These are phyloP conservation scores for Agrotis ipsilon DNA, from an alignment of 2,888 invertebrate species.

Conservation along the genomic window DNA sequence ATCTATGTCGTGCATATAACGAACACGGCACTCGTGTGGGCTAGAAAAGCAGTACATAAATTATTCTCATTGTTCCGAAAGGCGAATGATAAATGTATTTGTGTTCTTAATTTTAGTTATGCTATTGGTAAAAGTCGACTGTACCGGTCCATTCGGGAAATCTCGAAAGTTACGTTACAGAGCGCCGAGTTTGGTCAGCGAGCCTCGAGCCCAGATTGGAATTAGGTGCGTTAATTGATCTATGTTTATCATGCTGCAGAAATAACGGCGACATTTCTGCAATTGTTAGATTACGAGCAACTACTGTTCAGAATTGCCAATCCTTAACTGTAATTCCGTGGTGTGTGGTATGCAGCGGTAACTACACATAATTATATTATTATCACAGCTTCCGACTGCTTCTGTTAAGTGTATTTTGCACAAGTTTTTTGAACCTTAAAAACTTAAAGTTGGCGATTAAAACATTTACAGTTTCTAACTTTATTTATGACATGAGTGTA, in stretches of 20 bases:
- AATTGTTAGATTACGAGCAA: conserved; percentile 56
- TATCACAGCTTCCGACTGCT: conserved; percentile 20
- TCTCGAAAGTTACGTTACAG: conserved; percentile 69
- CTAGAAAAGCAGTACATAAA: conserved; percentile 82
- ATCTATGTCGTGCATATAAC: conserved; percentile 82
- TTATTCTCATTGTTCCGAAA: conserved; percentile 83
- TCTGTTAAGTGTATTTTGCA: conserved; percentile 6
- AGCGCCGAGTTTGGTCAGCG: conserved; percentile 68
- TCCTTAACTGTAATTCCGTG: conserved; percentile 39
- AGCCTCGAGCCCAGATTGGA: conserved; percentile 61
- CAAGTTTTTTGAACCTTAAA: neutral
- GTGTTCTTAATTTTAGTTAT: conserved; percentile 76
- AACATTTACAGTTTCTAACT: neutral
- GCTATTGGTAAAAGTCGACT: conserved; percentile 75
- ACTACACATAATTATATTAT: conserved; percentile 17
- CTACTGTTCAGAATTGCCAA: conserved; percentile 52
- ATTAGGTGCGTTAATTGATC: conserved; percentile 73
- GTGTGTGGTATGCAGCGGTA: conserved; percentile 42
- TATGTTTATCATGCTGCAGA: conserved; percentile 59
- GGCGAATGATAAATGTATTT: conserved; percentile 83
- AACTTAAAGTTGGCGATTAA: neutral
- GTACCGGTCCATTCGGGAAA: conserved; percentile 69
- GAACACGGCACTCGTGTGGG: conserved; percentile 81
- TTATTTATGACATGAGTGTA: neutral
- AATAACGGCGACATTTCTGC: conserved; percentile 58